A percentile compares a stretch with the other conserved stretches of the same genome.
phyloP scores from a whole-genome alignment of 2,113 vertebrate species.

The Tiliqua scincoides region DNA sequence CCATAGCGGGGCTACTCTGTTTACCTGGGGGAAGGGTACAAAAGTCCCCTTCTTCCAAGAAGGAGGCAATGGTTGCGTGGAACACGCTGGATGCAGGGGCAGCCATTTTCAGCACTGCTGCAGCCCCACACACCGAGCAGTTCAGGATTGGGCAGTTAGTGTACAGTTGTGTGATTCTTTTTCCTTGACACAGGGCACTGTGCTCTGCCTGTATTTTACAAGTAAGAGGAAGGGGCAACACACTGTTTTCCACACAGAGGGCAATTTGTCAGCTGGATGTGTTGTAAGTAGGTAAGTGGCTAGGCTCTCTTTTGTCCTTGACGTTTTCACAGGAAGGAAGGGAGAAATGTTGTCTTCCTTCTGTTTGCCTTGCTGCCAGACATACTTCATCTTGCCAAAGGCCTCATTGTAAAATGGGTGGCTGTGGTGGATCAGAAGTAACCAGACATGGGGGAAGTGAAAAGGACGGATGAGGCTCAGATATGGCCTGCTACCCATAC shows the following conservation, averaged over 20 bases:
- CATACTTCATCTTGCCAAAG: neutral
- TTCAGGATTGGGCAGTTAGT: too few species aligned
- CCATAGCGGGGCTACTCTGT: too few species aligned
- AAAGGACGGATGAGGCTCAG: neutral
- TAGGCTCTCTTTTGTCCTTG: neutral
- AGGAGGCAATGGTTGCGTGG: too few species aligned
- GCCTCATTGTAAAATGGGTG: neutral
- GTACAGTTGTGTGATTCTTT: neutral
- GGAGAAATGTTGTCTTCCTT: neutral
- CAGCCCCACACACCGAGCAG: too few species aligned
- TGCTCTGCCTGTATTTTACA: neutral
- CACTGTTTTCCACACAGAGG: neutral
- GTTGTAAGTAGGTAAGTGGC: neutral
- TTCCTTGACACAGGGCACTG: too few species aligned
- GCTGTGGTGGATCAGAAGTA: neutral
- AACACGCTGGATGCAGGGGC: too few species aligned
- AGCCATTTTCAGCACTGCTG: too few species aligned
- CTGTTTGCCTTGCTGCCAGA: neutral
- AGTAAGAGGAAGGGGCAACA: neutral
- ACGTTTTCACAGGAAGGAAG: conserved; percentile 1
- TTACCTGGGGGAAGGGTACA: too few species aligned
- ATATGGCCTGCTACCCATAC: neutral
- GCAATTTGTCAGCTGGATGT: neutral
- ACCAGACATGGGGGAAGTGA: neutral
- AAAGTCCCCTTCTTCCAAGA: too few species aligned